A percentile compares a stretch with the other conserved stretches of the same genome.
Evolutionary conservation across 2,888 invertebrate species (phyloP).

Genomic region (Dermolepida albohirtum): DNA sequence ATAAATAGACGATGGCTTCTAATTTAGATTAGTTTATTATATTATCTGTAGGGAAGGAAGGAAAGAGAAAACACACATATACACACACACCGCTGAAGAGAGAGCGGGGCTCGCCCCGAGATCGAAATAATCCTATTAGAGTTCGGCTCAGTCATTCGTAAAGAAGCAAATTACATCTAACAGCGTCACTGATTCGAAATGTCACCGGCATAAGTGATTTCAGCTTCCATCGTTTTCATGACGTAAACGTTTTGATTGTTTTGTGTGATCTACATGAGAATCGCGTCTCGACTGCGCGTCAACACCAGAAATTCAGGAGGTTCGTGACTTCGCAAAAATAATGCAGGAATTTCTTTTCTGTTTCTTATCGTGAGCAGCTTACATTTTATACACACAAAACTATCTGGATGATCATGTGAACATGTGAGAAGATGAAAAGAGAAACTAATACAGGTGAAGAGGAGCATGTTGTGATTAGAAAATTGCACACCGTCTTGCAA

Average conservation of each 20-base stretch:
- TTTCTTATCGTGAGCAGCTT: too few species aligned
- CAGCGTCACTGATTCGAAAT: constrained; percentile 50
- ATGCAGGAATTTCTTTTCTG: constrained; percentile 18
- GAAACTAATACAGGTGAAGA: too few species aligned
- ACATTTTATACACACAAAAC: background rate
- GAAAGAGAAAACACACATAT: constrained; percentile 1
- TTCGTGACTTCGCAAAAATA: constrained; percentile 50
- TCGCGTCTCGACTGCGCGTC: constrained; percentile 45
- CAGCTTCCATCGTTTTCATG: constrained; percentile 48
- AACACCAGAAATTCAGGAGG: constrained; percentile 46
- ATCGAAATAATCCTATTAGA: constrained; percentile 58
- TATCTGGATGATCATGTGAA: background rate
- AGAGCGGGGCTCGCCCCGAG: constrained; percentile 45
- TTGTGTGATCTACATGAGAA: constrained; percentile 50
- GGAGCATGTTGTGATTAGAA: too few species aligned
- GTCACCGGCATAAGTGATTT: constrained; percentile 55
- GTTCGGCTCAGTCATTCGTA: constrained; percentile 54
- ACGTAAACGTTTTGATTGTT: constrained; percentile 49
- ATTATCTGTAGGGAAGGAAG: constrained; percentile 48
- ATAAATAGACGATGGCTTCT: constrained; percentile 56
- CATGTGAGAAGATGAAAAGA: too few species aligned
- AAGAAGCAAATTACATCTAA: constrained; percentile 58
- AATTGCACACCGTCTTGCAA: too few species aligned
- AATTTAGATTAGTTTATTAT: constrained; percentile 59
- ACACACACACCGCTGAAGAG: background rate